These are phyloP conservation scores for Rotaria magnacalcarata DNA, from an alignment of 2,888 invertebrate genomes.

Conservation along the genomic window DNA sequence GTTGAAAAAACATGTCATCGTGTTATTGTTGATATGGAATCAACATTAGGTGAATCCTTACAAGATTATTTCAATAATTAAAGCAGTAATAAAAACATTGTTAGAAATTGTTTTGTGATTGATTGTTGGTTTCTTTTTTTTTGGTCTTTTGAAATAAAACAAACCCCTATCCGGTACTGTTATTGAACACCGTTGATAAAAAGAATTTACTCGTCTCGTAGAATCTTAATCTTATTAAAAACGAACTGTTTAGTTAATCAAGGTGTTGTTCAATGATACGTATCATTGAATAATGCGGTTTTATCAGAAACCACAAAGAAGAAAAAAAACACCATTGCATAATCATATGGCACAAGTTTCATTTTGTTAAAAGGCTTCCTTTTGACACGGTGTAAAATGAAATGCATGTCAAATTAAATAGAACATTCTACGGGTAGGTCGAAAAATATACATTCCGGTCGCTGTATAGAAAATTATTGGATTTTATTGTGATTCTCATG, in stretches of 20 bases:
- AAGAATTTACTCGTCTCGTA: neutral
- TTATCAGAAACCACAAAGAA: no score
- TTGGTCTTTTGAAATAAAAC: slow-evolving; percentile 22
- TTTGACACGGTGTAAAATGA: no score
- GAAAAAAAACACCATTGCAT: no score
- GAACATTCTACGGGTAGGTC: no score
- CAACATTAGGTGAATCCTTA: slow-evolving; percentile 79
- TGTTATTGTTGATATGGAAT: slow-evolving; percentile 77
- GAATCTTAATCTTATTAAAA: neutral
- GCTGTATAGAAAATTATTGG: no score
- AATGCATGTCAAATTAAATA: no score
- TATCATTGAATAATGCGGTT: no score
- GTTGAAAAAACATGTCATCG: slow-evolving; percentile 76
- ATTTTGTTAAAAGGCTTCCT: no score
- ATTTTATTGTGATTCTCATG: no score
- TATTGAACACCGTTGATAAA: neutral
- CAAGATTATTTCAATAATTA: slow-evolving; percentile 63
- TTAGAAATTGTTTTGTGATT: neutral
- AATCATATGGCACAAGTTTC: no score
- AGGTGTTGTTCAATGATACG: no score
- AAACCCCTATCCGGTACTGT: neutral
- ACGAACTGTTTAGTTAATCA: neutral
- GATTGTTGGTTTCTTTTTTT: neutral
- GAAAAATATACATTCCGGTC: no score
- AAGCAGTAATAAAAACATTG: slow-evolving; percentile 9